These are phyloP conservation scores for Nemoura dubitans DNA, from an alignment of 2,888 invertebrate species.

Conservation along the genomic window DNA sequence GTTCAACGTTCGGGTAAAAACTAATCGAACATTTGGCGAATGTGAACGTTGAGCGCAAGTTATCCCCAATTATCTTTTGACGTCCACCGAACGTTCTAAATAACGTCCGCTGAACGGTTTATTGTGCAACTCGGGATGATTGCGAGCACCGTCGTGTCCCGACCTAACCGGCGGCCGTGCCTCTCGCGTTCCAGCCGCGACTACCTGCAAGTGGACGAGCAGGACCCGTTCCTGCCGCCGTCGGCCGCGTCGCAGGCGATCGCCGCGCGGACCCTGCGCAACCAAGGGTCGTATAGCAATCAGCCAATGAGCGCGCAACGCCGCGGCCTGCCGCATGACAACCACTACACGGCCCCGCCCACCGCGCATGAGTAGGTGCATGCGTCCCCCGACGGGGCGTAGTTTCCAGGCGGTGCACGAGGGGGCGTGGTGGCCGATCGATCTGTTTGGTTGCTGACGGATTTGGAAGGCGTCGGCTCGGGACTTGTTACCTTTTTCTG, in stretches of 20 bases:
- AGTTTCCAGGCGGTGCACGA: background rate
- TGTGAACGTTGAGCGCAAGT: no score
- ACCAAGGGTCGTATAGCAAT: slow-evolving; percentile 75
- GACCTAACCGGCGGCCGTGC: background rate
- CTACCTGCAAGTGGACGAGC: slow-evolving; percentile 85
- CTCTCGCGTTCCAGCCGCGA: slow-evolving; percentile 70
- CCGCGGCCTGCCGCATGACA: slow-evolving; percentile 51
- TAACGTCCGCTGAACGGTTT: no score
- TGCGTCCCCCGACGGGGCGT: background rate
- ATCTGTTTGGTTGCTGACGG: no score
- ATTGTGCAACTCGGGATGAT: no score
- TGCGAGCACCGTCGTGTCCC: no score
- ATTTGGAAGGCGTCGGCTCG: no score
- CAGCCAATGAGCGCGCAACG: slow-evolving; percentile 56
- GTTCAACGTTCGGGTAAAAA: no score
- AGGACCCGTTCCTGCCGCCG: slow-evolving; percentile 78
- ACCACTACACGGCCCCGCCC: slow-evolving; percentile 53
- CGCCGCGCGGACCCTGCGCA: slow-evolving; percentile 70
- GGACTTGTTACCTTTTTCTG: no score
- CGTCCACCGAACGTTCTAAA: no score
- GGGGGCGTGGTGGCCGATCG: background rate
- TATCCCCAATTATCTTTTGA: no score
- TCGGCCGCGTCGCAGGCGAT: slow-evolving; percentile 68
- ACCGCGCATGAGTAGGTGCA: slow-evolving; percentile 51
- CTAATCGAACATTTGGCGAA: no score